Evolutionary conservation across 2,888 invertebrate genomes (phyloP), one percentile per base, ranked within the genome.

Genomic region (Automeris io): DNA sequence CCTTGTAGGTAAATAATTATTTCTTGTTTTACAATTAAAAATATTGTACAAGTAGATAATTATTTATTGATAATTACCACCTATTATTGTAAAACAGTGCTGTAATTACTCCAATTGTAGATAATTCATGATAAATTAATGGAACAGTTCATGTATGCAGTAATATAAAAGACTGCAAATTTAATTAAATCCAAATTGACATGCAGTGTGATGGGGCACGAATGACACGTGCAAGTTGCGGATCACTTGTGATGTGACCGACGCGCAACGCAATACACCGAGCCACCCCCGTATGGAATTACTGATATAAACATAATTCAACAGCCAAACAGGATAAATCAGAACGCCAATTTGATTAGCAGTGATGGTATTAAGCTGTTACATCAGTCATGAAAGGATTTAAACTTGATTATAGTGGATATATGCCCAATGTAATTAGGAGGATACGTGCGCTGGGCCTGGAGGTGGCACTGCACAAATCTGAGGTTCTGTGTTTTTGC

Each of bases 151-250:
- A 13, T 16, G 8, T n/a, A 16, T 29, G n/a, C 5, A 5, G 2
- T 16, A 16, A n/a, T 16, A 16, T 16, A 16, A 16, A 29, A 29
- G n/a, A 16, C n/a, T 5, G 16, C 16, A n/a, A 8, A 29, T n/a
- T 16, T 29, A 29, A 29, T 29, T 29, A 29, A 29, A 16, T 29
- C 29, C 16, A 16, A 16, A 29, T 29, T 29, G 29, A 29, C 29
- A 29, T 9, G 29, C 29, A 16, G 29, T 29, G 16, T 16, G 29
- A 29, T 16, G 16, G 3, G 8, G 29, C n/a, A 16, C 16, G 29
- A 16, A 3, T 16, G n/a, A 29, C 29, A 29, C 16, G 16, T 16
- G 16, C n/a, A 16, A 5, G n/a, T 4, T 1, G 5, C 29, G 16
- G n/a, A 16, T 16, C 29, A 5, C n/a, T 16, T 29, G 16, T 2